Evolutionary conservation across 2,888 invertebrate species (phyloP).

Genomic region (Seira musarum): DNA sequence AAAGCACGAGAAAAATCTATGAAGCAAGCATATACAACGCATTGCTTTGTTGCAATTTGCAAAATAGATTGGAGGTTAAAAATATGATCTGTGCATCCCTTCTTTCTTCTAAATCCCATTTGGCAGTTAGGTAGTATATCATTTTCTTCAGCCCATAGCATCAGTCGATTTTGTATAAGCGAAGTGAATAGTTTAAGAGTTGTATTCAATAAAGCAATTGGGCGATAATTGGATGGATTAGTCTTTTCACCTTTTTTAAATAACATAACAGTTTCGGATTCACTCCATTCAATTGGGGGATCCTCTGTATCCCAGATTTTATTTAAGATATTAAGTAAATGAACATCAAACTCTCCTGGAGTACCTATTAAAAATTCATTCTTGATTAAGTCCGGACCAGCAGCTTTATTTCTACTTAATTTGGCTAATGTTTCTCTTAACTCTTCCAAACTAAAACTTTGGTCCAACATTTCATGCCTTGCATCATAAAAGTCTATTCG

Average conservation of each 20-base stretch:
- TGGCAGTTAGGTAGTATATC: constrained; percentile 67
- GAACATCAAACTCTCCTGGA: neutral
- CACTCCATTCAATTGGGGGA: constrained; percentile 16
- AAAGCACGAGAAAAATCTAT: constrained; percentile 59
- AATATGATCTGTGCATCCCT: constrained; percentile 65
- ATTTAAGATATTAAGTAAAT: constrained; percentile 11
- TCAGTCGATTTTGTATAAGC: constrained; percentile 22
- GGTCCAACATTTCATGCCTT: neutral
- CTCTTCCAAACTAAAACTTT: neutral
- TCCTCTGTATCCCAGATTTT: constrained; percentile 1
- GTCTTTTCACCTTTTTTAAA: constrained; percentile 40
- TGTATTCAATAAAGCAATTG: constrained; percentile 32
- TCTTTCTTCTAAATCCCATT: constrained; percentile 64
- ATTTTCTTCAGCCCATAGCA: constrained; percentile 57
- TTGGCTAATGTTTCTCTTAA: neutral
- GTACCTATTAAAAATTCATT: neutral
- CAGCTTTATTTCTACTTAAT: neutral
- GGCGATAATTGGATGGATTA: constrained; percentile 43
- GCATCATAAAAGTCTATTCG: neutral
- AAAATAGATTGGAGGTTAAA: constrained; percentile 62
- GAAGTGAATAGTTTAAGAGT: constrained; percentile 47
- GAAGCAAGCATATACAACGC: constrained; percentile 42
- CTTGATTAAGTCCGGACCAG: neutral
- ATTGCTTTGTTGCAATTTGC: constrained; percentile 24
- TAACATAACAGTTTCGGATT: constrained; percentile 26